A percentile compares a stretch with the other conserved stretches of the same genome.
These are phyloP conservation scores for Agriopis marginaria DNA, from an alignment of 2,888 invertebrate species.

Conservation along the genomic window DNA sequence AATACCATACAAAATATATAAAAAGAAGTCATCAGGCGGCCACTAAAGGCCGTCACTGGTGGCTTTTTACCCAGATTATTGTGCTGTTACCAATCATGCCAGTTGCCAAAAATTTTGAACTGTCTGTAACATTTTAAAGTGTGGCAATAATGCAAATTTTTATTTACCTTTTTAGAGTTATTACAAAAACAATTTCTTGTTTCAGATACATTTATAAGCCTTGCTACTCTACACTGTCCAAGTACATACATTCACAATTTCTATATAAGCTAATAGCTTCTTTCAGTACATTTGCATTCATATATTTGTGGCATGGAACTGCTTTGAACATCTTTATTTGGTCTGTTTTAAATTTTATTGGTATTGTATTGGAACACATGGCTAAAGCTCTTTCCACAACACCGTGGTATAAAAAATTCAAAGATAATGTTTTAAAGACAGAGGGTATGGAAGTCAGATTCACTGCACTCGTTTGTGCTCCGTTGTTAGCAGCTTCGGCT, in stretches of 20 bases:
- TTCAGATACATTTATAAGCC: conserved; percentile 95
- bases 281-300: conserved; percentile 92
- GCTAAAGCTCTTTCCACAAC: conserved; percentile 82
- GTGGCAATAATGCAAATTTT: too few species aligned
- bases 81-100: too few species aligned
- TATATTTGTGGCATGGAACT: conserved; percentile 96
- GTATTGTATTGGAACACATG: conserved; percentile 90
- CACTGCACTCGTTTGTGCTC: conserved; percentile 89
- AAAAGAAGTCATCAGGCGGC: too few species aligned
- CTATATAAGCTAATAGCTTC: conserved; percentile 89
- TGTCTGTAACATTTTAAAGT: too few species aligned
- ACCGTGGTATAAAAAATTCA: conserved; percentile 76
- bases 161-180: neutral
- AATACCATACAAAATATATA: too few species aligned
- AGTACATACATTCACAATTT: conserved; percentile 66
- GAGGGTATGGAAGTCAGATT: conserved; percentile 86
- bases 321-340: conserved; percentile 92
- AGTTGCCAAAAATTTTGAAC: too few species aligned
- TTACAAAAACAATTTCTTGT: conserved; percentile 48
- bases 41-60: too few species aligned
- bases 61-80: too few species aligned
- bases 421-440: conserved; percentile 67
- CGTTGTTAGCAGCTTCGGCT: conserved; percentile 92
- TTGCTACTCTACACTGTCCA: conserved; percentile 67
- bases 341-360: conserved; percentile 94